phyloP scores from a whole-genome alignment of 2,888 invertebrate genomes.

The Dynastes hyllus region DNA sequence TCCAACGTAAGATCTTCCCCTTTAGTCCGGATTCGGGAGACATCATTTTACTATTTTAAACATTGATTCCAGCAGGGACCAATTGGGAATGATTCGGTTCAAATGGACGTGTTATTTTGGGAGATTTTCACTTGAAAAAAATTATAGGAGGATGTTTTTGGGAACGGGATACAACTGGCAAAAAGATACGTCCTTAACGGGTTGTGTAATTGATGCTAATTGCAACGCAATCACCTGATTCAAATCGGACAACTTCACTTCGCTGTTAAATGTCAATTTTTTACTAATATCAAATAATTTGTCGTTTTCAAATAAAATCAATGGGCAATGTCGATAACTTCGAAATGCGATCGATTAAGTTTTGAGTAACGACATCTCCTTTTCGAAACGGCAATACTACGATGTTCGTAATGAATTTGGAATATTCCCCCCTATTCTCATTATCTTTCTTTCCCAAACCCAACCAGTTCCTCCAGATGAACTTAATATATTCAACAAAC shows the following conservation, averaged over 20 bases:
- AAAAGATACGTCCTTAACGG: slow-evolving; percentile 63
- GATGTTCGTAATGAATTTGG: slow-evolving; percentile 69
- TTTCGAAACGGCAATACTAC: slow-evolving; percentile 71
- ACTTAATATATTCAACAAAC: slow-evolving; percentile 71
- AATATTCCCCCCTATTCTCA: slow-evolving; percentile 70
- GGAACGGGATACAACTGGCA: slow-evolving; percentile 67
- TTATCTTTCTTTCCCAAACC: slow-evolving; percentile 72
- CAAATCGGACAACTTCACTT: slow-evolving; percentile 67
- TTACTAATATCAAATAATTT: slow-evolving; percentile 69
- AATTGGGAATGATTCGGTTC: slow-evolving; percentile 66
- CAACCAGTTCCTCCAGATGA: slow-evolving; percentile 74
- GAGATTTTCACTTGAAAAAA: slow-evolving; percentile 71
- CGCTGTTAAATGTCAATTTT: slow-evolving; percentile 61
- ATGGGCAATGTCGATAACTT: slow-evolving; percentile 70
- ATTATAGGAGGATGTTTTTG: too few relatives aligned
- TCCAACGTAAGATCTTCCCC: too few relatives aligned
- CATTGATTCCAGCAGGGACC: slow-evolving; percentile 61
- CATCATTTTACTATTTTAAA: slow-evolving; percentile 46
- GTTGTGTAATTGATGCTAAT: slow-evolving; percentile 71
- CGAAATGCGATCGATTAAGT: too few relatives aligned
- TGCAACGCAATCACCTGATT: slow-evolving; percentile 72
- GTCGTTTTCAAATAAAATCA: slow-evolving; percentile 72
- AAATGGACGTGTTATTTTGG: slow-evolving; percentile 59
- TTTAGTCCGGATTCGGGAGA: slow-evolving; percentile 41
- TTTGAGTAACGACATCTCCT: slow-evolving; percentile 73